phyloP scores from a whole-genome alignment of 1,140 invertebrate genomes.

The Sycophila sp. region DNA sequence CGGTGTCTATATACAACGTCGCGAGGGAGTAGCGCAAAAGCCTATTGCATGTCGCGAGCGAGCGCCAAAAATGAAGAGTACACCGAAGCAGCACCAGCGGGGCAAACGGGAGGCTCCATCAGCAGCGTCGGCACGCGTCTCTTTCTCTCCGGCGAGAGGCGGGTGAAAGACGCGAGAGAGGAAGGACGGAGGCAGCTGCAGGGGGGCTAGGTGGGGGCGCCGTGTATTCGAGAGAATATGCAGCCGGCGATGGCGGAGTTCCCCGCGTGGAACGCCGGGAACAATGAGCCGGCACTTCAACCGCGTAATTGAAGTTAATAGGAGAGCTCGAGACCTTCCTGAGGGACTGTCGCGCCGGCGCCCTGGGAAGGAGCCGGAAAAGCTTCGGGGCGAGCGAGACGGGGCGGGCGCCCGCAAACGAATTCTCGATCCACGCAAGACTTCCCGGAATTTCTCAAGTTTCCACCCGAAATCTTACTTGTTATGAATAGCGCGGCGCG shows the following conservation, averaged over 20 bases:
- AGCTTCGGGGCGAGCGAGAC: not conserved
- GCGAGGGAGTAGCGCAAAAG: too few species aligned
- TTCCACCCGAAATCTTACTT: conserved; percentile 22
- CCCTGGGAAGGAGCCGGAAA: not conserved
- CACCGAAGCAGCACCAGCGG: too few species aligned
- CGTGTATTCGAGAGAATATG: conserved; percentile 31
- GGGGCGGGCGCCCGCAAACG: not conserved
- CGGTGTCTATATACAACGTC: too few species aligned
- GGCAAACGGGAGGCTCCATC: not conserved
- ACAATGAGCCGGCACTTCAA: conserved; percentile 46
- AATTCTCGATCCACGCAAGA: conserved; percentile 28
- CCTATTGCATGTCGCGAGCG: too few species aligned
- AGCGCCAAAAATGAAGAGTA: too few species aligned
- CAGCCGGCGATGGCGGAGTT: conserved; percentile 29
- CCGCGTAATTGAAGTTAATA: conserved; percentile 49
- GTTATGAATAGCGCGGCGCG: conserved; percentile 6
- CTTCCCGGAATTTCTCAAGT: conserved; percentile 17
- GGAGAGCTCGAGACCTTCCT: conserved; percentile 42
- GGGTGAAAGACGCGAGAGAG: too few species aligned
- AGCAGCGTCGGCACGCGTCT: not conserved
- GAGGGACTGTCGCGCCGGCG: conserved; percentile 16
- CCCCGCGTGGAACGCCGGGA: conserved; percentile 39
- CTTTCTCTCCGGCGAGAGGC: too few species aligned
- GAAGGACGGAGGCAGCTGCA: not conserved
- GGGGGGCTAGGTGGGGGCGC: too few species aligned